Base-by-base conservation (phyloP, 1,140 invertebrate species). In the Brachionus rotundiformis region DNA sequence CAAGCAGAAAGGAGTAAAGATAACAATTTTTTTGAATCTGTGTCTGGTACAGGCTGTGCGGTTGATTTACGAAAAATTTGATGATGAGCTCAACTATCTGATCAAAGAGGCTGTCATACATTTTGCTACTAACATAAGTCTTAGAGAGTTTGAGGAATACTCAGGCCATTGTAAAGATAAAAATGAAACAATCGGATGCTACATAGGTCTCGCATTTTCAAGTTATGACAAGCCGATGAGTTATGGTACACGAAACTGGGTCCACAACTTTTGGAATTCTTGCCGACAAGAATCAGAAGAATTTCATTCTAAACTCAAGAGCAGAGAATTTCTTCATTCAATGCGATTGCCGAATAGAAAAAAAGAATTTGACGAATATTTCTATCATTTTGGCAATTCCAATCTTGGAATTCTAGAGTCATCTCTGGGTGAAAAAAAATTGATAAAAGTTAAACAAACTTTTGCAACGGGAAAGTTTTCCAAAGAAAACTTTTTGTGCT, bases 371-470 rank as follows among this genome's bases (percentile, higher is more conserved):
- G 16, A 33, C 13, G 76, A 79, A 31, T 79, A 59, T 79, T 39
- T 79, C 11, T 63, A 79, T 59, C 76, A 79, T 63, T 79, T 79
- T 59, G 47, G 76, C 10, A 79, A 79, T 63, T 79, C 76, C 27
- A 79, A 79, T 79, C 47, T 79, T 19, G 76, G 76, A 7, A 41
- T 79, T 36, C 5, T 79, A 41, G 36, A 79, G n/a, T 59, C 76
- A 7, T 39, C 29, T 8, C 27, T 41, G 13, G 33, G 44, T 11
- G 33, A 63, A 36, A 31, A 23, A 25, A 63, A 54, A 13, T 29
- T 79, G 47, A 79, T 79, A 11, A 36, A 13, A 16, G 16, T 79
- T 10, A 79, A 79, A 27, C 76, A 79, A 59, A 63, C 59, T 31
- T 79, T 59, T 41, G 44, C 76, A 10, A 79, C 76, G 8, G 8